These are phyloP conservation scores for human (Homo sapiens) DNA, from an alignment of 2,113 vertebrate genomes.

Conservation along the genomic window DNA sequence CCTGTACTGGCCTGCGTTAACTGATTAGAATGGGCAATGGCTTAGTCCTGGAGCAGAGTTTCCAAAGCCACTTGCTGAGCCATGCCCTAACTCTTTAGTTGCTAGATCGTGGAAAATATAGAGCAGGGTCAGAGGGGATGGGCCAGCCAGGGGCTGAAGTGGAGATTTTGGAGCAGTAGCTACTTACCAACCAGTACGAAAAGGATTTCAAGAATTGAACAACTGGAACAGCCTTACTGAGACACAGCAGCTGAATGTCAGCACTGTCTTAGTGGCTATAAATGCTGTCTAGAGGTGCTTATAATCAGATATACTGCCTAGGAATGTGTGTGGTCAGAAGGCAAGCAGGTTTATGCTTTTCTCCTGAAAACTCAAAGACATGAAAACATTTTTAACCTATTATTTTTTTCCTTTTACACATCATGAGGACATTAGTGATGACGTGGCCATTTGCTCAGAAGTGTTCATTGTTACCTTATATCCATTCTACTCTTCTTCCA, in stretches of 20 bases:
- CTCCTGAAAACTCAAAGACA: background rate
- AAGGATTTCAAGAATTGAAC: constrained; percentile 8
- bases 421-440: background rate
- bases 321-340: background rate
- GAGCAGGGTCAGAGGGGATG: background rate
- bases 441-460: background rate
- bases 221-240: background rate
- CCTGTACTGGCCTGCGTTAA: background rate
- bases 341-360: background rate
- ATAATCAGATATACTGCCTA: background rate
- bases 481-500: background rate
- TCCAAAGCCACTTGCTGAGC: background rate
- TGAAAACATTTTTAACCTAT: background rate
- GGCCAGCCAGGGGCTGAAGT: background rate
- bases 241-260: background rate
- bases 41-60: background rate
- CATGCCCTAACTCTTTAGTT: background rate
- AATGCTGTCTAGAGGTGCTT: background rate
- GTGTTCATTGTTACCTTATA: background rate
- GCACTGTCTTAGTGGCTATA: background rate
- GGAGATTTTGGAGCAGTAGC: background rate
- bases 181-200: background rate
- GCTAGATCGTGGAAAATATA: background rate
- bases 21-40: background rate
- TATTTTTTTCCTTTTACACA: background rate